Base-by-base conservation (phyloP, 2,113 vertebrate genomes). In the Axis porcinus region DNA sequence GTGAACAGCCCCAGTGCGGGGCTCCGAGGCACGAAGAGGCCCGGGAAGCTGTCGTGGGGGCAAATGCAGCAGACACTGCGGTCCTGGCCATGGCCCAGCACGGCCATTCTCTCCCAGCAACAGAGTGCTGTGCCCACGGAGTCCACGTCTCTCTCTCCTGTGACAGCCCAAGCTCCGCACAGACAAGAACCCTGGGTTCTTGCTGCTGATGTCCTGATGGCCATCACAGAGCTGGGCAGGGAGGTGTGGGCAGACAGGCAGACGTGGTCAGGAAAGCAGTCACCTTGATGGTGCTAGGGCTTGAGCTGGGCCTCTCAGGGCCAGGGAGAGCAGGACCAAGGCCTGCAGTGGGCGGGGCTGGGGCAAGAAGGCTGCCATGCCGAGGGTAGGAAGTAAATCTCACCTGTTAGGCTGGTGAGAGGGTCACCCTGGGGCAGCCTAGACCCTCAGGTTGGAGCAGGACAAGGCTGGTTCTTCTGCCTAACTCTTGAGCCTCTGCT, bases 1-100 rank as follows among this genome's bases (percentile, higher is more conserved):
- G 8, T n/a, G 13, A 82, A n/a, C 50, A 83, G 11, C 33, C 50
- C 19, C 79, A 0, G 19, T 1, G 50, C 4, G 33, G 50, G 79
- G 19, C 33, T 36, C 19, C 0, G 2, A 40, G 84, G 36, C n/a
- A 13, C 2, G 0, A 28, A 45, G 58, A 14, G 11, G 30, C 0
- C 1, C 15, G 0, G 0, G 15, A 13, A 50, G 47, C 2, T 76
- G 10, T 19, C 6, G 14, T 1, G 33, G 27, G 2, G 16, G 47
- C 11, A 14, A 86, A 40, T 7, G 12, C 12, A 0, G 9, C 28
- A 6, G 86, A 27, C 17, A 15, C 36, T 2, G 0, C 1, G 1
- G 1, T 23, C 15, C 40, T 11, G 21, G 33, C n/a, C 8, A 0
- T 3, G 36, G 58, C 15, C 33, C 33, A 9, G 40, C 60, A 30